These are phyloP conservation scores for Leontocebus nigricollis DNA, from an alignment of 2,797 vertebrate genomes.

Conservation along the genomic window DNA sequence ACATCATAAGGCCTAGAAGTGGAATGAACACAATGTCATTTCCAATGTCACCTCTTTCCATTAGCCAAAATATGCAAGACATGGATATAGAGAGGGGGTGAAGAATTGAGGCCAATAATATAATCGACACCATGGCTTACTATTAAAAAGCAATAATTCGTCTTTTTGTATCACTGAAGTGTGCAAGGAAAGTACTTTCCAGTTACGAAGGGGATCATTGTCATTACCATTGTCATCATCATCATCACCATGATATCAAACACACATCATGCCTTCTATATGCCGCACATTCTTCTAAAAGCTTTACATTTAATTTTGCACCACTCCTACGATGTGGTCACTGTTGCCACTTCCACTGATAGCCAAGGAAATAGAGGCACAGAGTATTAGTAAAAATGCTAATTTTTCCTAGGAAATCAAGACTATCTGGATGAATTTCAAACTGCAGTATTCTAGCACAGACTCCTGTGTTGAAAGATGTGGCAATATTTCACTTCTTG, in stretches of 20 bases:
- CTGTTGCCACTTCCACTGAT: not conserved
- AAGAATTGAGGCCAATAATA: not conserved
- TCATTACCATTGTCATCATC: not conserved
- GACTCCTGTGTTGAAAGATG: not conserved
- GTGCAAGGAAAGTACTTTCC: not conserved
- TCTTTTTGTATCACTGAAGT: not conserved
- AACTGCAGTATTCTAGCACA: not conserved
- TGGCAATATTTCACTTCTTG: not conserved
- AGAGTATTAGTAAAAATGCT: not conserved
- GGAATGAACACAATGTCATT: not conserved
- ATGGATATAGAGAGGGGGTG: not conserved
- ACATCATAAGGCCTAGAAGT: not conserved
- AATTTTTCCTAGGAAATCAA: not conserved
- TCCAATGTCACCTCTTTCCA: not conserved
- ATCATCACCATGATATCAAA: not conserved
- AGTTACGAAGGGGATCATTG: not conserved
- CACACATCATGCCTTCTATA: not conserved
- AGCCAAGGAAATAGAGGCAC: not conserved
- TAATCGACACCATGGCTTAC: not conserved
- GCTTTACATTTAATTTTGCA: not conserved
- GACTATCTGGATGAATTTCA: not conserved
- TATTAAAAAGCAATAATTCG: not conserved
- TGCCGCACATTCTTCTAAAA: not conserved
- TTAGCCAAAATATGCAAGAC: not conserved
- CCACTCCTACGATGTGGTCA: not conserved